Percentiles rank a stretch among this genome's conserved stretches.
These are phyloP conservation scores for Bruchidius siliquastri DNA, from an alignment of 2,888 invertebrate species.

Conservation along the genomic window DNA sequence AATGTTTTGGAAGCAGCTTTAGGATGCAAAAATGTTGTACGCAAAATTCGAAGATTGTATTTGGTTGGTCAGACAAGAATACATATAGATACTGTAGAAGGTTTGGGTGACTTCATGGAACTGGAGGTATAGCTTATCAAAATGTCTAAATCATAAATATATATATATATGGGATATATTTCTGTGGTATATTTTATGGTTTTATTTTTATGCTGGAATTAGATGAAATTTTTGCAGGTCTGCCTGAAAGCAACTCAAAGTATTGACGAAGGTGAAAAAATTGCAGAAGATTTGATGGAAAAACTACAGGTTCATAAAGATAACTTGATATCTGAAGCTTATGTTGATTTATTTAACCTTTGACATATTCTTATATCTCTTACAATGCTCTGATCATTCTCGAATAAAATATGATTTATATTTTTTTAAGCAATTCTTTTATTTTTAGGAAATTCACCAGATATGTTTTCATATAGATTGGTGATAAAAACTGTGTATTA, in stretches of 20 bases:
- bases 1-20: slow-evolving; percentile 56
- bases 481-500: no score
- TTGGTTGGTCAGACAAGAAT: slow-evolving; percentile 79
- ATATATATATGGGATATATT: no score
- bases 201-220: not conserved
- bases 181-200: no score
- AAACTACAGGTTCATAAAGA: slow-evolving; percentile 59
- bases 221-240: slow-evolving; percentile 49
- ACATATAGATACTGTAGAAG: slow-evolving; percentile 81
- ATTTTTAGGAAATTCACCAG: no score
- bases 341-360: slow-evolving; percentile 62
- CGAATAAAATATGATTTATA: not conserved
- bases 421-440: no score
- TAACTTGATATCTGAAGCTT: slow-evolving; percentile 69
- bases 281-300: slow-evolving; percentile 65
- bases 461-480: no score
- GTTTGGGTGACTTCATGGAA: slow-evolving; percentile 77
- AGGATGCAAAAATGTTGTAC: slow-evolving; percentile 68
- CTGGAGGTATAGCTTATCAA: slow-evolving; percentile 60
- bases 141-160: no score
- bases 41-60: slow-evolving; percentile 72
- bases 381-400: not conserved
- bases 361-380: slow-evolving; percentile 35
- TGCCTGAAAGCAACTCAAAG: slow-evolving; percentile 62
- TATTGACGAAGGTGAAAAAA: slow-evolving; percentile 62